Conservation (phyloP, 1,140 invertebrate genomes). For the Drosophila malerkotliana region DNA sequence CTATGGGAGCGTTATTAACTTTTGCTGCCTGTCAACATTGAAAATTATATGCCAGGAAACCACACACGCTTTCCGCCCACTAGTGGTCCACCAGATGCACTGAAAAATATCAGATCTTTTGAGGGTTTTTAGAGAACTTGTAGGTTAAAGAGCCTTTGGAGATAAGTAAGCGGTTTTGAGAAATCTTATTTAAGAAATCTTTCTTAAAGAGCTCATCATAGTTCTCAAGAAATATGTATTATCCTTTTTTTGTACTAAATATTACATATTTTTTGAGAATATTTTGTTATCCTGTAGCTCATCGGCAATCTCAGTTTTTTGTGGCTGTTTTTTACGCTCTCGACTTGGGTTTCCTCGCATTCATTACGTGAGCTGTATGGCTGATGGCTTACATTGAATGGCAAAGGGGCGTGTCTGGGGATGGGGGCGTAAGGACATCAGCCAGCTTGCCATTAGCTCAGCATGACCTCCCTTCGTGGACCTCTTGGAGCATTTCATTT, state of each 20-base stretch:
- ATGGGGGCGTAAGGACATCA: conserved; percentile 8
- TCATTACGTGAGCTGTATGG: conserved; percentile 78
- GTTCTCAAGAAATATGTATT: too few relatives aligned
- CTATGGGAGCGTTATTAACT: conserved; percentile 77
- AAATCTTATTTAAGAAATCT: too few relatives aligned
- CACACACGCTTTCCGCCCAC: conserved; percentile 18
- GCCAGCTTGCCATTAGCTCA: conserved; percentile 64
- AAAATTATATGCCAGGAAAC: conserved; percentile 70
- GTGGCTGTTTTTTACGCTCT: conserved; percentile 59
- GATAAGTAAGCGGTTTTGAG: too few relatives aligned
- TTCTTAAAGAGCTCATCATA: too few relatives aligned
- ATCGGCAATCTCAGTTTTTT: conserved; percentile 33
- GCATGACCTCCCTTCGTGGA: conserved; percentile 23
- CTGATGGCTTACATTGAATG: conserved; percentile 55
- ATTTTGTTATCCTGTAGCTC: conserved; percentile 1
- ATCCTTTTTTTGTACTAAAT: not conserved
- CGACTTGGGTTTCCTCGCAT: conserved; percentile 51
- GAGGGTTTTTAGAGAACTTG: too few relatives aligned
- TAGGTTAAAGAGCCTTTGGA: too few relatives aligned
- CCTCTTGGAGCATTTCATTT: conserved; percentile 54
- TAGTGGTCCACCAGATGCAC: not conserved
- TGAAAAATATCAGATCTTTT: not conserved
- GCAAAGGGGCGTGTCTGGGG: conserved; percentile 24
- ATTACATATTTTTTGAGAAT: not conserved
- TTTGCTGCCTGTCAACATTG: conserved; percentile 77